Evolutionary conservation across 2,113 vertebrate genomes (phyloP), one percentile per base, ranked within the genome.

Genomic region (Corythaeola cristata): DNA sequence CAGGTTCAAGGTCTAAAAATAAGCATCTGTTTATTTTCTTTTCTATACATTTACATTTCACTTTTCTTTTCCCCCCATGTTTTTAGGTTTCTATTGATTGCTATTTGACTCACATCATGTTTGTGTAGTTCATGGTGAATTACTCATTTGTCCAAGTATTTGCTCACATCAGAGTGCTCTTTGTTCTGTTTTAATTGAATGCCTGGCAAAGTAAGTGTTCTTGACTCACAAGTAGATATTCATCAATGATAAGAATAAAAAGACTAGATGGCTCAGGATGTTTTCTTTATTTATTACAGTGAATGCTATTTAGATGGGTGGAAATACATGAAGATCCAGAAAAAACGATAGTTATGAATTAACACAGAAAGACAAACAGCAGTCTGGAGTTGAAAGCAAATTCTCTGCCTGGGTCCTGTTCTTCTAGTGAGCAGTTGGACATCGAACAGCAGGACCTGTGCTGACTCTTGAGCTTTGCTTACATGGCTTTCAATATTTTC

Each of bases 121-220:
- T 66, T 79, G 49, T 90, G 83, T 74, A 41, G 73, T 6, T 91
- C 73, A 37, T 5, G 41, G 41, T 71, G 81, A 91, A 71, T 67
- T 80, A 87, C 86, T 95, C 69, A 35, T 92, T 94, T 73, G 37
- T 83, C 47, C 58, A 44, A 87, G 79, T 55, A 64, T 80, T 94
- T 97, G 81, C 85, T 83, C 89, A 85, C 33, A 67, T 93, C 68
- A 83, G 33, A 5, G 15, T 49, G 24, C 33, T 94, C 60, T 73
- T 93, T 97, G 67, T 56, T 96, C 85, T 28, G 17, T 85, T 97
- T 97, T 96, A 97, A 97, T 64, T 95, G 90, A 97, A 95, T 58
- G 16, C 33, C 66, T 96, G 66, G 45, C n/a, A 11, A 33, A 78
- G 56, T n/a, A 86, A 97, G 87, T 62, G 71, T 26, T 67, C 45